Evolutionary conservation across 2,797 vertebrate species (phyloP), one percentile per base, ranked within the genome.

Genomic region (Anabas testudineus): DNA sequence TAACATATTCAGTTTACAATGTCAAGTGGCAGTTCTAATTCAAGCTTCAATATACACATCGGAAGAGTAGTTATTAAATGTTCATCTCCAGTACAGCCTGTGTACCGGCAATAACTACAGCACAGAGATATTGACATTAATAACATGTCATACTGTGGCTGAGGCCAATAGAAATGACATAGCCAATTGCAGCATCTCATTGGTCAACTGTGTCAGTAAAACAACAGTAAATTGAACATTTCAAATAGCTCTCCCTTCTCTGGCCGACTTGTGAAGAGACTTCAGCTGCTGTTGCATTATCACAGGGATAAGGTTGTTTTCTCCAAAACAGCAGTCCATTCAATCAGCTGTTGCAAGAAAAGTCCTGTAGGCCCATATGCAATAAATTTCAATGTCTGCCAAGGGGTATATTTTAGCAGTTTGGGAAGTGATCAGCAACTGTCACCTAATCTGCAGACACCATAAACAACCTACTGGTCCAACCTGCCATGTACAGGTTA

Each of bases 401-500:
- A 54, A 34, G 55, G 52, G 62, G 46, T 41, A 76, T 49, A 22
- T 66, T 76, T 68, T 42, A 36, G 34, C 24, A 62, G 66, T 46
- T 74, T 61, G 49, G 22, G 49, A 26, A 55, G 34, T 42, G 9
- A 43, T 74, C 57, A 60, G 53, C n/a, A 71, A 53, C 67, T 51
- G 71, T 73, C 71, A 69, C 7, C 42, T 9, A 18, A 53, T 70
- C 65, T 67, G 26, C 47, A 72, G 47, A 24, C 39, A 19, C 53
- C 42, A 67, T 32, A 76, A 81, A 80, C 54, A 71, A 68, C 72
- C 48, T 53, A 57, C 73, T 66, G 66, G 43, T 65, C 26, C 55
- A 69, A 10, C n/a, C 57, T 58, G 58, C 26, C 54, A 59, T 49
- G 49, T 57, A 49, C 49, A 58, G 28, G 49, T 58, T 60, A 45